Evolutionary conservation across 2,113 vertebrate genomes (phyloP).

Genomic region (Myrmecobius fasciatus): DNA sequence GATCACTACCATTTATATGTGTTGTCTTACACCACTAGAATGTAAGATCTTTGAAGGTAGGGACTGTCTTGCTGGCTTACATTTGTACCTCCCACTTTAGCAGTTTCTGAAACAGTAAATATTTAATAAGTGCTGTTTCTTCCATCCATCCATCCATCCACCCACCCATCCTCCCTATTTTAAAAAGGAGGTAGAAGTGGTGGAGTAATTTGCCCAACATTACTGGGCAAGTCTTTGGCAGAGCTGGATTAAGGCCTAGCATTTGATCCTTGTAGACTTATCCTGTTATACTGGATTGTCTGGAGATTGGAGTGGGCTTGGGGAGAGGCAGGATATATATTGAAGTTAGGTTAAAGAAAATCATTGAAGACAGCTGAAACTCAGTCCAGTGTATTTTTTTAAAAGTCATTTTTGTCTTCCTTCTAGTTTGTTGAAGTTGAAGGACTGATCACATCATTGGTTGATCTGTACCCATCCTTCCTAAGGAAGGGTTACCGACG

Average conservation of each 20-base stretch:
- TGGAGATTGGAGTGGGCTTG: neutral
- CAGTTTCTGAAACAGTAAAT: neutral
- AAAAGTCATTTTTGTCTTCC: conserved; percentile 11
- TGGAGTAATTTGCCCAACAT: neutral
- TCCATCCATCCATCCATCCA: neutral
- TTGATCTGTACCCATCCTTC: conserved; percentile 98
- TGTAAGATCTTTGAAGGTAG: neutral
- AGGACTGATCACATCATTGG: conserved; percentile 99
- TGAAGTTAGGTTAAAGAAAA: neutral
- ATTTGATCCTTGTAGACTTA: neutral
- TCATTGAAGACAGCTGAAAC: neutral
- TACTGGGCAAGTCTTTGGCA: neutral
- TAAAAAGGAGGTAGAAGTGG: neutral
- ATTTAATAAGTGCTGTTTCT: neutral
- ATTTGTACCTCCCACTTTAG: neutral
- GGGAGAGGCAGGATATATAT: neutral
- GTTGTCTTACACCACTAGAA: neutral
- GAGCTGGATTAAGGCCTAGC: neutral
- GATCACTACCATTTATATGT: neutral
- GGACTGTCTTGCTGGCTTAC: neutral
- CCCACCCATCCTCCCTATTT: neutral
- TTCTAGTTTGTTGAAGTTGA: conserved; percentile 99
- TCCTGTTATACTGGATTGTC: neutral
- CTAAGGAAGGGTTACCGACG: conserved; percentile 99
- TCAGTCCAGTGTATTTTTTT: neutral